Base-by-base conservation (phyloP, 1,140 invertebrate species). In the Ceratosolen fusciceps region DNA sequence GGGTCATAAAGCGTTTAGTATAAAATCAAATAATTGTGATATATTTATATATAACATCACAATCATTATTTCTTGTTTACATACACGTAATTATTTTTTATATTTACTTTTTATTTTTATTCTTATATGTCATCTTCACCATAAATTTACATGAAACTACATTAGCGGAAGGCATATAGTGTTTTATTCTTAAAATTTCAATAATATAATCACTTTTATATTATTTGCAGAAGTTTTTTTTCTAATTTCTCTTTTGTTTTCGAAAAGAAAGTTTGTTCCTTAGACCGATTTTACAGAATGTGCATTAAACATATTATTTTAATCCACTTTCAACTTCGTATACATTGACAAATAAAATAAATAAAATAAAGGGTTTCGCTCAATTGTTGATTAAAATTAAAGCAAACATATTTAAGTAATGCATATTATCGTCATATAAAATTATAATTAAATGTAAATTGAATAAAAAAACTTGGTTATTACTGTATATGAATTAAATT, bases 131-230 rank as follows among this genome's bases (percentile, higher is more conserved):
- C n/a, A n/a, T n/a, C n/a, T n/a, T n/a, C n/a, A n/a, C n/a, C n/a
- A n/a, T n/a, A n/a, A n/a, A n/a, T n/a, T 74, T 54, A 74, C 49
- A 80, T 26, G 60, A 80, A 70, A 74, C 37, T 58, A 74, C 65
- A 47, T 68, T 75, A 80, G 73, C 65, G 73, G 78, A 80, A 75
- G 72, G 78, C 72, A 80, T 80, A 80, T 75, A 71, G 74, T 75
- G 31, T 79, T 80, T 74, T 80, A 58, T 70, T 24, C 8, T 74
- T 70, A 74, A 47, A 58, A 74, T 31, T 80, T 52, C 12, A 60
- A 16, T 60, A 71, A 75, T n/a, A n/a, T 80, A 71, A 39, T 47
- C 14, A 34, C 65, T 24, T 62, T 75, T 29, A 34, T 12, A 49
- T 65, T 26, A 26, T 26, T 34, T 54, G 34, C 19, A 24, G 19